A percentile compares a stretch with the other conserved stretches of the same genome.
Conservation (phyloP, 2,113 vertebrate genomes). For the Notothenia coriiceps region DNA sequence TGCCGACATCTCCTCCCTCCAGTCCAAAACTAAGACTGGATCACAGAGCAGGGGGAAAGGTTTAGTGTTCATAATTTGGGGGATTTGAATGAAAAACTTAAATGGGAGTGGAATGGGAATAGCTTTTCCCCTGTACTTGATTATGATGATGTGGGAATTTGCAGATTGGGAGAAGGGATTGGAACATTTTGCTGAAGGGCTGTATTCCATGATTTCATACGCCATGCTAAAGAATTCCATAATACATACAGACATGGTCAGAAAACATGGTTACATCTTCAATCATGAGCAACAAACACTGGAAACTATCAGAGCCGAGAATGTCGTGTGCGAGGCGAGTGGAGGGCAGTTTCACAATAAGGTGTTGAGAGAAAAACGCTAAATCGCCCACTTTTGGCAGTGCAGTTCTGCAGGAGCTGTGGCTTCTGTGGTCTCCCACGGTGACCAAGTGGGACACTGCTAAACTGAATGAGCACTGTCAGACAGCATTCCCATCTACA, state of each 20-base stretch:
- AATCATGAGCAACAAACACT: slow-evolving; percentile 57
- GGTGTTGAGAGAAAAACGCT: slow-evolving; percentile 58
- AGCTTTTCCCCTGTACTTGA: slow-evolving; percentile 72
- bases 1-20: slow-evolving; percentile 61
- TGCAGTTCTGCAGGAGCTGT: slow-evolving; percentile 61
- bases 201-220: slow-evolving; percentile 78
- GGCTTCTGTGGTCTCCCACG: slow-evolving; percentile 68
- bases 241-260: slow-evolving; percentile 57
- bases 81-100: slow-evolving; percentile 77
- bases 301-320: slow-evolving; percentile 49
- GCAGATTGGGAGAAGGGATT: slow-evolving; percentile 69
- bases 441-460: slow-evolving; percentile 56
- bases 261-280: slow-evolving; percentile 63
- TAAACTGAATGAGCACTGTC: slow-evolving; percentile 50
- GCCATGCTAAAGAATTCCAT: slow-evolving; percentile 67
- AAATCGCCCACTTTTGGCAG: slow-evolving; percentile 47
- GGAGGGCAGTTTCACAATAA: slow-evolving; percentile 58
- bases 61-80: slow-evolving; percentile 81
- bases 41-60: slow-evolving; percentile 68
- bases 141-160: slow-evolving; percentile 81
- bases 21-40: slow-evolving; percentile 74
- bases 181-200: slow-evolving; percentile 70
- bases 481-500: slow-evolving; percentile 20
- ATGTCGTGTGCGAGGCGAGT: slow-evolving; percentile 16
- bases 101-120: slow-evolving; percentile 65